Evolutionary conservation across 2,888 invertebrate species (phyloP).

Genomic region (Physocephala rufipes): DNA sequence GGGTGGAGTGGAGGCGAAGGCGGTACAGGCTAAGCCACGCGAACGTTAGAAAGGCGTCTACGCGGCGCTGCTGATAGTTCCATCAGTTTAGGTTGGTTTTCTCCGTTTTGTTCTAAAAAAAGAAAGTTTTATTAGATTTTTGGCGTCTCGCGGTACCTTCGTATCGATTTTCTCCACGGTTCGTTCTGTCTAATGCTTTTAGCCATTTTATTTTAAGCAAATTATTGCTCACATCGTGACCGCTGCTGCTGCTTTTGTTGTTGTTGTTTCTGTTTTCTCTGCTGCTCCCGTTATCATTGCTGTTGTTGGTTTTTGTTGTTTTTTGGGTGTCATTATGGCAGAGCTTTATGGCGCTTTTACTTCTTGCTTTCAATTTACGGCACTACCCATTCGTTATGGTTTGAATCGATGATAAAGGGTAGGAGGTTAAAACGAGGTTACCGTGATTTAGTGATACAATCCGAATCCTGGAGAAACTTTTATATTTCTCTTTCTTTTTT

Average conservation of each 20-base stretch:
- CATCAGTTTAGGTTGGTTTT: background rate
- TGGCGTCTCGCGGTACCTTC: conserved; percentile 10
- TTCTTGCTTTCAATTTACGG: conserved; percentile 13
- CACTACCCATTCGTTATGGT: background rate
- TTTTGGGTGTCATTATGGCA: too few species aligned
- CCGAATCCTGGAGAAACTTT: background rate
- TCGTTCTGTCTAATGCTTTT: conserved; percentile 4
- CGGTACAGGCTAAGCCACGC: too few species aligned
- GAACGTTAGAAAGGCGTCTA: too few species aligned
- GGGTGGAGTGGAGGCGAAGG: too few species aligned
- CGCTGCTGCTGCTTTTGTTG: conserved; percentile 14
- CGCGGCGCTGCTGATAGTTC: too few species aligned
- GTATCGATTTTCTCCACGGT: conserved; percentile 9
- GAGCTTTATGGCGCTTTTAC: conserved; percentile 9
- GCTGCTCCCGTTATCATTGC: conserved; percentile 2
- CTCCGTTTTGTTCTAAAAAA: background rate
- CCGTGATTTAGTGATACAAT: too few species aligned
- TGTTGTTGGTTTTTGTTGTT: too few species aligned
- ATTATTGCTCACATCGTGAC: conserved; percentile 12
- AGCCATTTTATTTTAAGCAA: conserved; percentile 11
- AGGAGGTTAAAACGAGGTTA: background rate
- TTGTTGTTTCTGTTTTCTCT: background rate
- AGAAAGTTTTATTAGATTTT: conserved; percentile 25
- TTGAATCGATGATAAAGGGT: background rate
- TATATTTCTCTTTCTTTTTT: background rate